A percentile compares a stretch with the other conserved stretches of the same genome.
These are phyloP conservation scores for Athalia circularis DNA, from an alignment of 2,888 invertebrate genomes.

Conservation along the genomic window DNA sequence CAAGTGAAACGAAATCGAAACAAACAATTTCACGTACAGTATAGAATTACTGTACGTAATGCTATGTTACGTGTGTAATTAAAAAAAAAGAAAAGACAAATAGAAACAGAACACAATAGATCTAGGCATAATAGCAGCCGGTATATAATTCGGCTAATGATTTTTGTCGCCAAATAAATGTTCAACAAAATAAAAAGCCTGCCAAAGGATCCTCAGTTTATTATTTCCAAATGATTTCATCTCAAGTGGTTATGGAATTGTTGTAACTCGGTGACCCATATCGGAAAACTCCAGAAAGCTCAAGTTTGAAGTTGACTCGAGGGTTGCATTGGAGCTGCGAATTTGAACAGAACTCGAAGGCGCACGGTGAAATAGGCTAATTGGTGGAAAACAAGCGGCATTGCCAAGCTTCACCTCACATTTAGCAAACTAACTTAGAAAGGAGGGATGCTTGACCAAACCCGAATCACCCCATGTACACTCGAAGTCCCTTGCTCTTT, in stretches of 20 bases:
- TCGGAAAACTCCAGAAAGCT: no score
- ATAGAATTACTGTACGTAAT: not conserved
- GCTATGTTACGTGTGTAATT: not conserved
- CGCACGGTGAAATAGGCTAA: not conserved
- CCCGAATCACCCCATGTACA: slow-evolving; percentile 11
- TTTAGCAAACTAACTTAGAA: not conserved
- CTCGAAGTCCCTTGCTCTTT: not conserved
- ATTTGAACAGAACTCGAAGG: not conserved
- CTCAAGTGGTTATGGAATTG: no score
- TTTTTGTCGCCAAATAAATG: no score
- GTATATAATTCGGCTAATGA: no score
- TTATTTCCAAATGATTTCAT: no score
- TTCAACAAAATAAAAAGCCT: no score
- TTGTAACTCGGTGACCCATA: no score
- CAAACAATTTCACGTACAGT: slow-evolving; percentile 12
- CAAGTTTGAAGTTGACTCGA: not conserved
- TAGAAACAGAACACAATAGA: no score
- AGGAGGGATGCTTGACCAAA: slow-evolving; percentile 20
- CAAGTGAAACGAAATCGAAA: slow-evolving; percentile 28
- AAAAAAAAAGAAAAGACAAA: no score
- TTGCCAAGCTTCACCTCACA: slow-evolving; percentile 1
- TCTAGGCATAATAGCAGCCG: no score
- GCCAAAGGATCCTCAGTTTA: no score
- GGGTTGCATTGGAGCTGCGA: not conserved
- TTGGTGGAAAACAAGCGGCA: slow-evolving; percentile 14